A percentile compares a stretch with the other conserved stretches of the same genome.
These are phyloP conservation scores for Scaptomyza graminum DNA, from an alignment of 1,140 invertebrate species.

Conservation along the genomic window DNA sequence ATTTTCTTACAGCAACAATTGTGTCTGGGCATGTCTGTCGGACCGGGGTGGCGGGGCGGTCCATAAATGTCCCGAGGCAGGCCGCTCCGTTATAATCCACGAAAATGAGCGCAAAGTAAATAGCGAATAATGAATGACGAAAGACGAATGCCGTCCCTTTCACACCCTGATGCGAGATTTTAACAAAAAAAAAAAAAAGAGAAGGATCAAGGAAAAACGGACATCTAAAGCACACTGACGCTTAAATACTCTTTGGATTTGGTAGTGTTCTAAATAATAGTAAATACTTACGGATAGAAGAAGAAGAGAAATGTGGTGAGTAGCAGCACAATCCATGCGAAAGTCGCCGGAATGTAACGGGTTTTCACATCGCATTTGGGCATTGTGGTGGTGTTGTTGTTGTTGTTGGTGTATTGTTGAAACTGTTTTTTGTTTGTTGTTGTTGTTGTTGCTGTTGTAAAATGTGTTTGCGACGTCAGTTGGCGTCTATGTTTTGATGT, in stretches of 20 bases:
- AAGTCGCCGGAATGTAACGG: conserved; percentile 96
- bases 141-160: background rate
- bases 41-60: too few relatives aligned
- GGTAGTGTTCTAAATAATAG: background rate
- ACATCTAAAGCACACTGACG: background rate
- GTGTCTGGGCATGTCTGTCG: too few relatives aligned
- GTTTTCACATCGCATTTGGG: conserved; percentile 96
- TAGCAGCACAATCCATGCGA: conserved; percentile 97
- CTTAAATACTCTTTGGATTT: background rate
- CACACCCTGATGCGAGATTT: background rate
- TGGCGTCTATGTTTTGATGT: conserved; percentile 47
- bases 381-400: conserved; percentile 86
- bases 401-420: conserved; percentile 14
- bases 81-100: conserved; percentile 39
- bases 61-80: conserved; percentile 32
- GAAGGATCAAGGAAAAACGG: too few relatives aligned
- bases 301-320: conserved; percentile 96
- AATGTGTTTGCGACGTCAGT: conserved; percentile 49
- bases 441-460: too few relatives aligned
- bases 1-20: conserved; percentile 5
- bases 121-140: conserved; percentile 38
- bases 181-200: too few relatives aligned
- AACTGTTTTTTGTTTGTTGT: conserved; percentile 37
- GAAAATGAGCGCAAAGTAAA: conserved; percentile 52
- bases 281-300: conserved; percentile 95